phyloP scores from a whole-genome alignment of 1,140 invertebrate genomes.

The Zaprionus gabonicus region DNA sequence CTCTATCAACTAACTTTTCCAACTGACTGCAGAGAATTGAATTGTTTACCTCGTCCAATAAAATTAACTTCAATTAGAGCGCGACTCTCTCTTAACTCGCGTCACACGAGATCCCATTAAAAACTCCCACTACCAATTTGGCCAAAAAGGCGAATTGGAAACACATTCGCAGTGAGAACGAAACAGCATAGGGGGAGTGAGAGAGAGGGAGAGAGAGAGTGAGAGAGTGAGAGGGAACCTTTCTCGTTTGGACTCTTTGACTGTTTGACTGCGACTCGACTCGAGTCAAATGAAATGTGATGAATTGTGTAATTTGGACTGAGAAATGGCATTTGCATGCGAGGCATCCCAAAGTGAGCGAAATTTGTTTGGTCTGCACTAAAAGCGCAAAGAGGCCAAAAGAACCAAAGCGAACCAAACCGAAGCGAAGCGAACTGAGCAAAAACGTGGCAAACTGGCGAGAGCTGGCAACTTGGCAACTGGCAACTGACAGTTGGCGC shows the following conservation, averaged over 20 bases:
- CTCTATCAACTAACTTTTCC: not conserved
- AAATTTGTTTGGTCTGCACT: slow-evolving; percentile 64
- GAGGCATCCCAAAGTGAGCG: slow-evolving; percentile 55
- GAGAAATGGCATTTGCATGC: slow-evolving; percentile 77
- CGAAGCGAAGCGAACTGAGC: not conserved
- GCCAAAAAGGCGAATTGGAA: slow-evolving; percentile 39
- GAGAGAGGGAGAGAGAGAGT: slow-evolving; percentile 11
- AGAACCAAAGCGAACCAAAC: slow-evolving; percentile 13
- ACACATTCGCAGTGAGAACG: slow-evolving; percentile 31
- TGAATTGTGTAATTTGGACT: slow-evolving; percentile 82
- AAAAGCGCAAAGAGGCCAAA: slow-evolving; percentile 53
- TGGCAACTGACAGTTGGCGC: slow-evolving; percentile 73
- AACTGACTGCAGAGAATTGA: slow-evolving; percentile 20
- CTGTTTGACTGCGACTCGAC: slow-evolving; percentile 50
- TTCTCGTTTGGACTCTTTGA: slow-evolving; percentile 39
- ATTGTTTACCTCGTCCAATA: slow-evolving; percentile 49
- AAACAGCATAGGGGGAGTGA: slow-evolving; percentile 1
- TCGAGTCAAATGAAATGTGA: slow-evolving; percentile 78
- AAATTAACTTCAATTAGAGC: slow-evolving; percentile 58
- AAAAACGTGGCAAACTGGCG: slow-evolving; percentile 24
- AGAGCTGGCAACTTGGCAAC: slow-evolving; percentile 17
- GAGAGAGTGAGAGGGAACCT: slow-evolving; percentile 1
- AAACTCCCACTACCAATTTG: slow-evolving; percentile 58
- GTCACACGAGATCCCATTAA: slow-evolving; percentile 63
- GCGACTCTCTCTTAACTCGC: slow-evolving; percentile 12